Conservation (phyloP, 2,888 invertebrate genomes). For the Dolichopus griseipennis region DNA sequence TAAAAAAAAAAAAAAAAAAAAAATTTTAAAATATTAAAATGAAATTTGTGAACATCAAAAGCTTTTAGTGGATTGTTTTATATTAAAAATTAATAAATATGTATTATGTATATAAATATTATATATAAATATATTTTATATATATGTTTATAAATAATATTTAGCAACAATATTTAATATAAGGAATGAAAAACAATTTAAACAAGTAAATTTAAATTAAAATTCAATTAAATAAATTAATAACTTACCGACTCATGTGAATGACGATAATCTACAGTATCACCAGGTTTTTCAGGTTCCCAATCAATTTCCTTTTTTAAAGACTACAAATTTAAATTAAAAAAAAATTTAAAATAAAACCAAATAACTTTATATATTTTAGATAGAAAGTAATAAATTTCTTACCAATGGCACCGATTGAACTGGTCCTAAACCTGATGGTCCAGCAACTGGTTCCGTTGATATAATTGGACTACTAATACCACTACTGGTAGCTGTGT, state of each 20-base stretch:
- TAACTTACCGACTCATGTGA: constrained; percentile 74
- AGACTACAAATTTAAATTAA: constrained; percentile 54
- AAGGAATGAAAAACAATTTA: constrained; percentile 27
- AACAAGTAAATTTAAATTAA: constrained; percentile 23
- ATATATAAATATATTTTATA: background rate
- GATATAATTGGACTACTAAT: constrained; percentile 32
- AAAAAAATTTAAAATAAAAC: background rate
- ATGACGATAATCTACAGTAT: constrained; percentile 71
- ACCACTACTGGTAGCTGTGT: constrained; percentile 28
- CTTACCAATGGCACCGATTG: constrained; percentile 83
- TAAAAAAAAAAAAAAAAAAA: background rate
- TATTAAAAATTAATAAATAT: background rate
- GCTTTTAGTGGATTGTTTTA: background rate
- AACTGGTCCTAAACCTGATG: constrained; percentile 77
- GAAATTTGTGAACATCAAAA: constrained; percentile 1
- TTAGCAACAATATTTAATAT: background rate
- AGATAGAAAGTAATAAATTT: constrained; percentile 20
- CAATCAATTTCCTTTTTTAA: constrained; percentile 84
- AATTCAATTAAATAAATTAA: constrained; percentile 29
- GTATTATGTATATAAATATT: background rate
- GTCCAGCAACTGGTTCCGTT: constrained; percentile 49
- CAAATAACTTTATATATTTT: background rate
- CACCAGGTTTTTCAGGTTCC: constrained; percentile 71
- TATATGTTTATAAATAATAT: background rate
- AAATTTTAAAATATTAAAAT: too few species aligned